Conservation (phyloP, 2,797 vertebrate genomes). For the Macropus fuliginosus region DNA sequence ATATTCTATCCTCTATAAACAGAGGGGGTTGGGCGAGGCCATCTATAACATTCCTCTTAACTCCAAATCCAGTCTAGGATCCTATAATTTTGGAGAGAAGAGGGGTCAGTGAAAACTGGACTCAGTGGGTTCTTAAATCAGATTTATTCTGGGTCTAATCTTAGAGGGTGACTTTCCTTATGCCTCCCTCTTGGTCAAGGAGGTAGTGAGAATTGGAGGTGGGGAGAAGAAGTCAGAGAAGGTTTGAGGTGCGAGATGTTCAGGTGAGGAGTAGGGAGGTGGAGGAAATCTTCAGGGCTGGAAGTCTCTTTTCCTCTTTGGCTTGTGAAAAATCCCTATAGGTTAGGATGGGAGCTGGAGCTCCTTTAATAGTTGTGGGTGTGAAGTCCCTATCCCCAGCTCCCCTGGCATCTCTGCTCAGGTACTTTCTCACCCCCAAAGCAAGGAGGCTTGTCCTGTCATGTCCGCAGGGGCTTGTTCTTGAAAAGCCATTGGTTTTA, state of each 20-base stretch:
- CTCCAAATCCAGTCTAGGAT: background rate
- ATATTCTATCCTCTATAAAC: background rate
- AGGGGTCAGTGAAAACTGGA: background rate
- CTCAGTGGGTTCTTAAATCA: background rate
- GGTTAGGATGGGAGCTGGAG: background rate
- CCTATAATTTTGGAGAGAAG: background rate
- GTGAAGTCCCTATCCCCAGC: background rate
- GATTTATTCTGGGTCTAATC: background rate
- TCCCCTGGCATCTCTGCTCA: background rate
- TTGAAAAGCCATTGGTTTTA: background rate
- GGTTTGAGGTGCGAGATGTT: background rate
- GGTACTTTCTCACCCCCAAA: background rate
- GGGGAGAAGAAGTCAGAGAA: background rate
- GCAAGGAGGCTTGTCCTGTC: background rate
- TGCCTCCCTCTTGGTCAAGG: background rate
- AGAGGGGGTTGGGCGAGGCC: background rate
- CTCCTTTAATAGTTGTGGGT: background rate
- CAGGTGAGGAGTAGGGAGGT: background rate
- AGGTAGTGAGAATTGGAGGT: background rate
- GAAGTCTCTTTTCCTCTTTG: background rate
- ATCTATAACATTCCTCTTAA: background rate
- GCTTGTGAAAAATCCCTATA: background rate
- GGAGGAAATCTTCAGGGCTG: background rate
- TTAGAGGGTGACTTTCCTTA: background rate
- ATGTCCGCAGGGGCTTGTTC: background rate